Conservation (phyloP, 2,888 invertebrate species). For the Epinotia ramella region DNA sequence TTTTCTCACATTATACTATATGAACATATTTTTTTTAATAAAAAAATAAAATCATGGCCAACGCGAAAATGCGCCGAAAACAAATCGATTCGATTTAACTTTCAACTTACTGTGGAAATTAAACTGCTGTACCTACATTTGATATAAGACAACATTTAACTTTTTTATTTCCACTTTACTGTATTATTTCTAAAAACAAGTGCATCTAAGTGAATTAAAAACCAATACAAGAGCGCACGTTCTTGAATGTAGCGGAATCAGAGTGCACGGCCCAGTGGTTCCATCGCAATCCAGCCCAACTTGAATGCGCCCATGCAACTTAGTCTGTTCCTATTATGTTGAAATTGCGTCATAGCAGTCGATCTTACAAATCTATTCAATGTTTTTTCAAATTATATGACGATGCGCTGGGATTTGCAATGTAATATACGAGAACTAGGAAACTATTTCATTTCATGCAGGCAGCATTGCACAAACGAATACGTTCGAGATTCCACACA, state of each 20-base stretch:
- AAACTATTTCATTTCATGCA: slow-evolving; percentile 21
- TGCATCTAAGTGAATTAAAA: slow-evolving; percentile 27
- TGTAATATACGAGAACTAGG: slow-evolving; percentile 15
- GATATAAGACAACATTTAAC: not conserved
- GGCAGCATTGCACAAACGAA: slow-evolving; percentile 17
- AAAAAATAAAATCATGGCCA: not conserved
- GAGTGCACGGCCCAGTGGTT: slow-evolving; percentile 38
- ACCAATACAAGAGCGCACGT: slow-evolving; percentile 19
- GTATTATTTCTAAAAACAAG: slow-evolving; percentile 19
- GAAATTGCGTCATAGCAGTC: slow-evolving; percentile 29
- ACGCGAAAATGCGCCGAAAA: no score
- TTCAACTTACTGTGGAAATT: not conserved
- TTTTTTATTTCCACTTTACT: slow-evolving; percentile 25
- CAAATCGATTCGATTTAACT: not conserved
- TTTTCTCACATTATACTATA: not conserved
- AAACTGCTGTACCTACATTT: not conserved
- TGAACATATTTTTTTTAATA: no score
- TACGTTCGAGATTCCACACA: not conserved
- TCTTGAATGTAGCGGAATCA: slow-evolving; percentile 36
- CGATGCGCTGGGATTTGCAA: slow-evolving; percentile 15
- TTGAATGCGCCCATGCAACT: slow-evolving; percentile 28
- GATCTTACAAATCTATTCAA: slow-evolving; percentile 16
- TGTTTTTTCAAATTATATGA: slow-evolving; percentile 9
- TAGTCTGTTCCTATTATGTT: slow-evolving; percentile 16
- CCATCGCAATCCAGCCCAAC: slow-evolving; percentile 28